phyloP scores from a whole-genome alignment of 2,888 invertebrate genomes.

The Drosophila monieri region DNA sequence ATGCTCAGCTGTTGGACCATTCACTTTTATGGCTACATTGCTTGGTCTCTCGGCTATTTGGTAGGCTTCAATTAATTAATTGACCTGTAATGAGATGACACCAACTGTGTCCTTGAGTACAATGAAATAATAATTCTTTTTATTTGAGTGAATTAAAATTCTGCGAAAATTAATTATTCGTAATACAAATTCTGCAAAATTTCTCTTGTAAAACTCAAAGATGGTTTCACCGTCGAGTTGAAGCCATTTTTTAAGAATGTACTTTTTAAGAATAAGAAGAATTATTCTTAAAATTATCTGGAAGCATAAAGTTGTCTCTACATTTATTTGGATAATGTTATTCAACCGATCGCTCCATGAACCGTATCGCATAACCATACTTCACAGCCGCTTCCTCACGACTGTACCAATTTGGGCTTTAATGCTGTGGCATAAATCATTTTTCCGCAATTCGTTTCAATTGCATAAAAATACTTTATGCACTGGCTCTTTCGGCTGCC shows the following conservation, averaged over 20 bases:
- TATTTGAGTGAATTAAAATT: background rate
- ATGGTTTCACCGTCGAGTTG: too few relatives aligned
- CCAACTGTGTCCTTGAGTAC: conserved; percentile 12
- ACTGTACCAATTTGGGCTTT: conserved; percentile 74
- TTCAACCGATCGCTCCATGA: conserved; percentile 18
- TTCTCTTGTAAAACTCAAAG: too few relatives aligned
- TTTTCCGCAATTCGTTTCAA: conserved; percentile 70
- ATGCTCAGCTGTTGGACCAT: conserved; percentile 17
- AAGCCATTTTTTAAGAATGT: too few relatives aligned
- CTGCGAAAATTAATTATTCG: background rate
- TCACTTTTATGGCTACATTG: conserved; percentile 47
- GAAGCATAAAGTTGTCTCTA: background rate
- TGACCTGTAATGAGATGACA: conserved; percentile 43
- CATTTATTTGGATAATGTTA: conserved; percentile 33
- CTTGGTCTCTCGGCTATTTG: conserved; percentile 23
- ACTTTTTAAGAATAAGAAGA: too few relatives aligned
- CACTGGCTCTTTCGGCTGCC: conserved; percentile 19
- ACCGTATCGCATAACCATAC: conserved; percentile 50
- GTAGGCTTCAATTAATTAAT: conserved; percentile 51
- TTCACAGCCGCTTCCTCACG: conserved; percentile 51
- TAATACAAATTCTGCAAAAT: background rate
- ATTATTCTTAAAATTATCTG: background rate
- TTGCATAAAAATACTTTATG: conserved; percentile 72
- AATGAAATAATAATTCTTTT: background rate
- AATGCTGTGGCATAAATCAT: conserved; percentile 81